Percentiles rank a stretch among this genome's conserved stretches.
These are phyloP conservation scores for Ylistrum balloti DNA, from an alignment of 1,140 invertebrate species.

Conservation along the genomic window DNA sequence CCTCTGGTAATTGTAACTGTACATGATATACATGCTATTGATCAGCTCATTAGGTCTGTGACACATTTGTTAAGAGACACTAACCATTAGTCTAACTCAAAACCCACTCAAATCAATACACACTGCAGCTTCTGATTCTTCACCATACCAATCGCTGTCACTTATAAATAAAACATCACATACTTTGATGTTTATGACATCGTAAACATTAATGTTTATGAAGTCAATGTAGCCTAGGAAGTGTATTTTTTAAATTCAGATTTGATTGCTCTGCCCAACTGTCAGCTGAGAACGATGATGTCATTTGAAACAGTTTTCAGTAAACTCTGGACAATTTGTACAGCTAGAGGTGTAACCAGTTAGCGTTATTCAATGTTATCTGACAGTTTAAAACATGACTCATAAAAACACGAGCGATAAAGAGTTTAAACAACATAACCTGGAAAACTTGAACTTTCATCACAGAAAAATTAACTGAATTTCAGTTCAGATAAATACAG, in stretches of 20 bases:
- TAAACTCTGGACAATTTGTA: neutral
- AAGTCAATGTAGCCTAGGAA: too few relatives aligned
- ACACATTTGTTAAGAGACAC: neutral
- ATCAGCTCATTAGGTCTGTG: neutral
- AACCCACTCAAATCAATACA: slow-evolving; percentile 11
- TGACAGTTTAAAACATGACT: slow-evolving; percentile 25
- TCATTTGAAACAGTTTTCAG: neutral
- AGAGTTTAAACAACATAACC: too few relatives aligned
- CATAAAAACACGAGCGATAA: neutral
- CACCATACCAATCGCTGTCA: too few relatives aligned
- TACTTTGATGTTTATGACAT: neutral
- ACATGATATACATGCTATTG: neutral
- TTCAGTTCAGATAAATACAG: neutral
- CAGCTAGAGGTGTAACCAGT: neutral
- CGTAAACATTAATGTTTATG: neutral
- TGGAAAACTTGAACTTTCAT: neutral
- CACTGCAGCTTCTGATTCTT: neutral
- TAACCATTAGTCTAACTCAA: neutral
- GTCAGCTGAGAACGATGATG: neutral
- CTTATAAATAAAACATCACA: neutral
- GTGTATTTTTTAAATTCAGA: too few relatives aligned
- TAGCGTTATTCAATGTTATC: neutral
- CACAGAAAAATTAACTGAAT: too few relatives aligned
- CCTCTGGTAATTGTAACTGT: neutral
- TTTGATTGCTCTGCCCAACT: neutral